Percentiles rank a stretch among this genome's conserved stretches.
Conservation (phyloP, 2,797 vertebrate genomes). For the Neosilurus mollespiculum region DNA sequence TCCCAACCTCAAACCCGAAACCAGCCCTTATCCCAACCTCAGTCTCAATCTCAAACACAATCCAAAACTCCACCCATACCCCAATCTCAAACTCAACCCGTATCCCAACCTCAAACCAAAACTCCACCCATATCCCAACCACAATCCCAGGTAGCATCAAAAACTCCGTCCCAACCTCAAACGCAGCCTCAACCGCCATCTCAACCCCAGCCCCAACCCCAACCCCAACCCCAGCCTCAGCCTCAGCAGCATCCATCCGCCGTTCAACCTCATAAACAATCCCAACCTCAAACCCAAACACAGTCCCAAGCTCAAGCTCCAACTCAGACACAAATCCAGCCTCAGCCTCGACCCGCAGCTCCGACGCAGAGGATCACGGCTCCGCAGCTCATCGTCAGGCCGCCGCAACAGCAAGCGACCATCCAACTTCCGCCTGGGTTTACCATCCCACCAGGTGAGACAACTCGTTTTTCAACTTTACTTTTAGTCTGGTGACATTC, state of each 20-base stretch:
- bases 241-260: background rate
- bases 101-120: too few relatives aligned
- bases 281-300: background rate
- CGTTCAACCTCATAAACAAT: background rate
- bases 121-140: background rate
- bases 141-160: background rate
- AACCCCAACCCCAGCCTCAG: background rate
- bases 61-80: background rate
- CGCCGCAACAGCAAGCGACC: constrained; percentile 82
- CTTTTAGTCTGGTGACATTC: background rate
- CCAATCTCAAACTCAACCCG: background rate
- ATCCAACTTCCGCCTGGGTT: constrained; percentile 87
- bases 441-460: constrained; percentile 85
- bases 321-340: constrained; percentile 27
- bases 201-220: background rate
- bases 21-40: background rate
- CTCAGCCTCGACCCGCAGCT: constrained; percentile 71
- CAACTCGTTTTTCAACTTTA: background rate
- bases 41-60: background rate
- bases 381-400: constrained; percentile 84
- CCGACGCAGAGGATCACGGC: constrained; percentile 77
- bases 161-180: background rate
- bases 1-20: too few relatives aligned
- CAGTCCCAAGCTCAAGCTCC: background rate
- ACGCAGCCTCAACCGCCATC: background rate